phyloP scores from a whole-genome alignment of 2,888 invertebrate species.

The Noctua janthina region DNA sequence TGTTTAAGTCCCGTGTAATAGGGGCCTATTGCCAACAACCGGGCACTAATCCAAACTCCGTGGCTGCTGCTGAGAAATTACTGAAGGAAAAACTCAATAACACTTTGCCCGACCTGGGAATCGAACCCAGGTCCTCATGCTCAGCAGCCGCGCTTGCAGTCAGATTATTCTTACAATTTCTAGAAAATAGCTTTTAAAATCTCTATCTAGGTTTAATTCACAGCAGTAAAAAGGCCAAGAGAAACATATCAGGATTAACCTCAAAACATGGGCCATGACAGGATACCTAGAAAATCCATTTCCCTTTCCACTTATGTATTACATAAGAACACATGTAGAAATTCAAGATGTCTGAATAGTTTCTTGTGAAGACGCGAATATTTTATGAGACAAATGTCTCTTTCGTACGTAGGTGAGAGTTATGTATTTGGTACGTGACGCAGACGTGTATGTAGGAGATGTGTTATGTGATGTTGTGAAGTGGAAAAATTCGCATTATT shows the following conservation, averaged over 20 bases:
- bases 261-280: conserved; percentile 3
- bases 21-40: too few species aligned
- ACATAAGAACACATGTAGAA: conserved; percentile 44
- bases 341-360: conserved; percentile 52
- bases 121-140: not conserved
- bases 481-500: not conserved
- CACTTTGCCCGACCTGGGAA: too few species aligned
- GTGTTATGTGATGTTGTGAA: not conserved
- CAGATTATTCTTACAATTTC: too few species aligned
- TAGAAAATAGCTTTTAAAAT: not conserved
- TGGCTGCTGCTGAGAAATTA: too few species aligned
- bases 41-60: too few species aligned
- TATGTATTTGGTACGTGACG: conserved; percentile 51
- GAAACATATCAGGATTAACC: not conserved
- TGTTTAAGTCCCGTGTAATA: too few species aligned
- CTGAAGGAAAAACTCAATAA: too few species aligned
- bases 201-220: too few species aligned
- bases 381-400: conserved; percentile 65
- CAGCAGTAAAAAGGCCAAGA: not conserved
- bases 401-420: conserved; percentile 31
- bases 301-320: conserved; percentile 4
- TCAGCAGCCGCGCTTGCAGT: too few species aligned
- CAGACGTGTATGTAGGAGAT: not conserved
- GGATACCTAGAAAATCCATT: conserved; percentile 24
- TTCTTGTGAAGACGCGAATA: conserved; percentile 55